Conservation (phyloP, 1,140 invertebrate genomes). For the Lordiphosa mommai region DNA sequence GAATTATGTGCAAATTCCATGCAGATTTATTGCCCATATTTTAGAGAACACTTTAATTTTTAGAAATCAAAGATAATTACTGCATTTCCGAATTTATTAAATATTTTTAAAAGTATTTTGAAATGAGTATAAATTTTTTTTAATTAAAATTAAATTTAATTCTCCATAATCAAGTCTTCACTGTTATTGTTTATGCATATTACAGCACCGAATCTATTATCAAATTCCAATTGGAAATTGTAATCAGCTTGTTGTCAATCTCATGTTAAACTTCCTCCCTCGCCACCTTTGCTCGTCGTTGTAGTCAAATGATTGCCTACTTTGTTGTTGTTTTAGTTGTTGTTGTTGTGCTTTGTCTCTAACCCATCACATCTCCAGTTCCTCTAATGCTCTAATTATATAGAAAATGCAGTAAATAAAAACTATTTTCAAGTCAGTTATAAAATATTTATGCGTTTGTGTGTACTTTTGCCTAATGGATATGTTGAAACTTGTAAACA, state of each 20-base stretch:
- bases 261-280: too few relatives aligned
- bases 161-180: too few relatives aligned
- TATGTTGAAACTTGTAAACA: conserved; percentile 66
- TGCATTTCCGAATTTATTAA: too few relatives aligned
- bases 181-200: background rate
- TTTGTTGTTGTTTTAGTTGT: conserved; percentile 1
- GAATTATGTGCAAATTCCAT: too few relatives aligned
- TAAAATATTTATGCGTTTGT: conserved; percentile 56
- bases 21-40: too few relatives aligned
- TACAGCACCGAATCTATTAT: conserved; percentile 23
- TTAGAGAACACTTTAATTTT: too few relatives aligned
- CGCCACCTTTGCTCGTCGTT: too few relatives aligned
- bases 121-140: too few relatives aligned
- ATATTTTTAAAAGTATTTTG: too few relatives aligned
- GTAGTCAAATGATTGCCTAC: conserved; percentile 1
- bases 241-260: conserved; percentile 50
- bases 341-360: background rate
- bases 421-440: conserved; percentile 68
- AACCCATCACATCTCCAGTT: background rate
- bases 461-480: conserved; percentile 50
- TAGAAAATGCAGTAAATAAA: conserved; percentile 66
- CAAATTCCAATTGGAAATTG: conserved; percentile 49
- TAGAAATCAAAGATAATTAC: too few relatives aligned
- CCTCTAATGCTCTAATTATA: conserved; percentile 62
- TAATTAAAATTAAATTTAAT: too few relatives aligned